Conservation (phyloP, 2,113 vertebrate genomes). For the Aviceda subcristata region DNA sequence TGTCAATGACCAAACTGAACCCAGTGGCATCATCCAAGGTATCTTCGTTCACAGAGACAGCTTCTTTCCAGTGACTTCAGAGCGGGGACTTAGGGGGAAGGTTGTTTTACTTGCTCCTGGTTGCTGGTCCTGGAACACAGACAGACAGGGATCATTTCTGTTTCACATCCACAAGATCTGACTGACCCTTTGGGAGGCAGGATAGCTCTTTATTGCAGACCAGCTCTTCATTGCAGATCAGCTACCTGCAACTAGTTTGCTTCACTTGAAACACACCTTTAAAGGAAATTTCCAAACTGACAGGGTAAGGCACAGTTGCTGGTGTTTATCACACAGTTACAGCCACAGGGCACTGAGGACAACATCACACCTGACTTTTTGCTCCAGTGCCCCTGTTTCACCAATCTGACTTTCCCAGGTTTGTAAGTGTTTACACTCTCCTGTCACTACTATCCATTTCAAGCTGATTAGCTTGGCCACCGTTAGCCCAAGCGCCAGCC, state of each 20-base stretch:
- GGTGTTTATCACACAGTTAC: not conserved
- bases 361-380: not conserved
- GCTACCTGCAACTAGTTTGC: not conserved
- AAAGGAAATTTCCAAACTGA: not conserved
- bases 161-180: not conserved
- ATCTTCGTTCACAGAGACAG: not conserved
- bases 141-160: not conserved
- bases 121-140: not conserved
- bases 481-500: fast-evolving
- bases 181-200: not conserved
- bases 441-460: not conserved
- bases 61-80: not conserved
- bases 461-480: fast-evolving
- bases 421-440: not conserved
- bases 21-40: not conserved
- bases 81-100: not conserved
- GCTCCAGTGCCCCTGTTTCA: not conserved
- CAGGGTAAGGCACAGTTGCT: not conserved
- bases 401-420: not conserved
- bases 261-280: not conserved
- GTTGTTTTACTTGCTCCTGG: not conserved
- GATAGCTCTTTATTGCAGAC: not conserved
- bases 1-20: not conserved
- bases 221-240: not conserved
- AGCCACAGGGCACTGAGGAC: not conserved